Conservation (phyloP, 2,797 vertebrate species). For the Ptychobarbus kaznakovi region DNA sequence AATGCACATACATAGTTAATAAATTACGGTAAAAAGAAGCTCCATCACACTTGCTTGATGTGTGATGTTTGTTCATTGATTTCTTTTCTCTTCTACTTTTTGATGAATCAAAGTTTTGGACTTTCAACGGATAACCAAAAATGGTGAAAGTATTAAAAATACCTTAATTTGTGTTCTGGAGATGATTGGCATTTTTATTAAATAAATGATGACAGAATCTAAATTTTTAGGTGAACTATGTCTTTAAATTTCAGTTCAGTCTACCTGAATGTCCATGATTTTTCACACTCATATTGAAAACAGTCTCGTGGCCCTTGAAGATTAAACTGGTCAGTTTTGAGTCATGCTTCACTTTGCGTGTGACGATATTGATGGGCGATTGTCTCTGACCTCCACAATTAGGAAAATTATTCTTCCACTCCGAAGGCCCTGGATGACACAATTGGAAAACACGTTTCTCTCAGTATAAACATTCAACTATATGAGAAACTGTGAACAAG, state of each 20-base stretch:
- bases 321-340: constrained; percentile 71
- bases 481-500: constrained; percentile 9
- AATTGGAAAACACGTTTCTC: constrained; percentile 9
- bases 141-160: neutral
- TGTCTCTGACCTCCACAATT: constrained; percentile 78
- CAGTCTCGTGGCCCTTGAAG: constrained; percentile 81
- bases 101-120: neutral
- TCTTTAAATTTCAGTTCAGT: constrained; percentile 28
- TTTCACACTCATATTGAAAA: constrained; percentile 69
- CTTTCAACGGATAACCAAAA: neutral
- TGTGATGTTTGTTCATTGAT: neutral
- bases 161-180: neutral
- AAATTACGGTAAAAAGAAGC: neutral
- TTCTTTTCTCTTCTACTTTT: neutral
- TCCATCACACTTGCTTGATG: neutral
- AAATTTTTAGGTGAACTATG: neutral
- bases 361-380: constrained; percentile 90
- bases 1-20: neutral
- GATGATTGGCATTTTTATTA: neutral
- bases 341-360: constrained; percentile 68
- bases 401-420: constrained; percentile 69
- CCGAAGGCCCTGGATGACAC: constrained; percentile 74
- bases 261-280: constrained; percentile 87
- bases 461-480: neutral
- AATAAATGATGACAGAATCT: neutral